Conservation (phyloP, 2,113 vertebrate species). For the Sinosuthora webbiana region DNA sequence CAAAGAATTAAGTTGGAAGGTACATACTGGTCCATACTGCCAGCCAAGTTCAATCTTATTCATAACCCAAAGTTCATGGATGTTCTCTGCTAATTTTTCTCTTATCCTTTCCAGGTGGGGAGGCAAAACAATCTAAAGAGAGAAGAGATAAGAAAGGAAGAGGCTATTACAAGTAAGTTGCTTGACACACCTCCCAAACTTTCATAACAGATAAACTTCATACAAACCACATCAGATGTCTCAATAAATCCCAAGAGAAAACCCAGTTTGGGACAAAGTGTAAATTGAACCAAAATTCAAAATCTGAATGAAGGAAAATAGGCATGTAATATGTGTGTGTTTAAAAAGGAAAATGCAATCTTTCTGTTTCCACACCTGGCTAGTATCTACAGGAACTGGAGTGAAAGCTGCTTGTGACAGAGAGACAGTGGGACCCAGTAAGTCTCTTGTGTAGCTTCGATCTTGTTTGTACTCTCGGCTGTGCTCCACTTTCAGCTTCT, state of each 20-base stretch:
- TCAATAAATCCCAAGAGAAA: not conserved
- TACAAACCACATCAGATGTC: not conserved
- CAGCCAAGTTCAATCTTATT: constrained; percentile 97
- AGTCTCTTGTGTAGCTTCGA: constrained; percentile 79
- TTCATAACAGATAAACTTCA: not conserved
- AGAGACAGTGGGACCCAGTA: constrained; percentile 86
- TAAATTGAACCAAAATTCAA: not conserved
- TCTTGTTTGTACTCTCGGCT: constrained; percentile 87
- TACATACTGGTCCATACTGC: constrained; percentile 89
- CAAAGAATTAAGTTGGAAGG: constrained; percentile 2
- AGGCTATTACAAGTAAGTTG: not conserved
- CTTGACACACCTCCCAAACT: not conserved
- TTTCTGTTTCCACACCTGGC: constrained; percentile 77
- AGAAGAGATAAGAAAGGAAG: not conserved
- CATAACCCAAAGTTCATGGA: constrained; percentile 98
- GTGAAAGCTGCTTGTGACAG: constrained; percentile 94
- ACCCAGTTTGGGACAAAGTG: not conserved
- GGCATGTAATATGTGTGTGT: not conserved
- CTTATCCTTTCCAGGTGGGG: constrained; percentile 91
- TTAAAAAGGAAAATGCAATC: not conserved
- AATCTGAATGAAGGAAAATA: not conserved
- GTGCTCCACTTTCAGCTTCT: constrained; percentile 90
- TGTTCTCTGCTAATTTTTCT: constrained; percentile 95
- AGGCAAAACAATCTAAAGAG: constrained; percentile 86
- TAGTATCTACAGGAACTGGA: constrained; percentile 90